Percentiles rank a stretch among this genome's conserved stretches.
Evolutionary conservation across 2,113 vertebrate genomes (phyloP).

Genomic region (Peromyscus leucopus): DNA sequence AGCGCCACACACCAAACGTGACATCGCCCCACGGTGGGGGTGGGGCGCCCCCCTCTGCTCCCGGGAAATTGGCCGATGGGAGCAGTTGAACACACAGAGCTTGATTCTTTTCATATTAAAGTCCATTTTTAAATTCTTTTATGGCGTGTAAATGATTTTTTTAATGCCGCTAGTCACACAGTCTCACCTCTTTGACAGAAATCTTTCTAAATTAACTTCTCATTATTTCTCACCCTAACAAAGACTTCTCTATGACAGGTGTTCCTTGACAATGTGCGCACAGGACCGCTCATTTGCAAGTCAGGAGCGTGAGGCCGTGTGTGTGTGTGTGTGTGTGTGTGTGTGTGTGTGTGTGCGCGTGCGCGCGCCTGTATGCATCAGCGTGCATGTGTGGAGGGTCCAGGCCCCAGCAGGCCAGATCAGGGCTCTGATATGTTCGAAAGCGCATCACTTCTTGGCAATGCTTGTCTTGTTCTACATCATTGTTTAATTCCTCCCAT

Average conservation of each 20-base stretch:
- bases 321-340: too few species aligned
- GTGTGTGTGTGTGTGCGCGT: too few species aligned
- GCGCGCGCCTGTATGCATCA: too few species aligned
- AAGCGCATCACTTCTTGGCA: rapidly evolving
- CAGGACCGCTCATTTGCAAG: slow-evolving; percentile 29
- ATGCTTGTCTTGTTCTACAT: not conserved
- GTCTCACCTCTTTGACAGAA: slow-evolving; percentile 53
- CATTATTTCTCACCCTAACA: slow-evolving; percentile 63
- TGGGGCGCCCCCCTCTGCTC: not conserved
- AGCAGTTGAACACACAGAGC: not conserved
- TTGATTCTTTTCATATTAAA: slow-evolving; percentile 42
- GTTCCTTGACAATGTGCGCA: slow-evolving; percentile 27
- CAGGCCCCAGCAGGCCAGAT: not conserved
- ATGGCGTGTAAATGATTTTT: slow-evolving; percentile 49
- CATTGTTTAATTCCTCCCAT: not conserved
- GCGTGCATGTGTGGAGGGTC: not conserved
- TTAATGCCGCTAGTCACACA: slow-evolving; percentile 15
- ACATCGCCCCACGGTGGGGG: rapidly evolving
- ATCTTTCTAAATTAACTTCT: slow-evolving; percentile 68
- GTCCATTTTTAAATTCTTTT: slow-evolving; percentile 42
- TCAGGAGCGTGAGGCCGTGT: not conserved
- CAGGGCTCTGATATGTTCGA: not conserved
- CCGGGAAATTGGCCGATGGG: not conserved
- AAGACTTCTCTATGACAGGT: slow-evolving; percentile 49
- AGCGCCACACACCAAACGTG: not conserved